These are phyloP conservation scores for Tetragonisca angustula DNA, from an alignment of 2,888 invertebrate species.

Conservation along the genomic window DNA sequence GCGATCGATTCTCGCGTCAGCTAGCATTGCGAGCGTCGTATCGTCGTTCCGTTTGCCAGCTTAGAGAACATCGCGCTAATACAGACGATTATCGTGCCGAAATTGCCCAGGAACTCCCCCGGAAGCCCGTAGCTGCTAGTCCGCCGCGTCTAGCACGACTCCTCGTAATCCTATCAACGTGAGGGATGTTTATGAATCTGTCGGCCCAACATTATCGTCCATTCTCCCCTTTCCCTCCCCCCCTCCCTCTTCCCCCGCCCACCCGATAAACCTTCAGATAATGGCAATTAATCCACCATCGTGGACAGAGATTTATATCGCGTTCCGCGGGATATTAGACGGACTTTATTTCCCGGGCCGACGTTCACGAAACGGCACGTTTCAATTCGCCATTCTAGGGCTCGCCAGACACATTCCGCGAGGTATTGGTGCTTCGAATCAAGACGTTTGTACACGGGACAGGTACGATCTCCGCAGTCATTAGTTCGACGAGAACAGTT, in stretches of 20 bases:
- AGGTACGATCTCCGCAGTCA: constrained; percentile 25
- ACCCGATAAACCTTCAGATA: constrained; percentile 16
- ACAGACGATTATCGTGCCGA: constrained; percentile 66
- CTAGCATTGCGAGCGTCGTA: constrained; percentile 22
- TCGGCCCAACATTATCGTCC: constrained; percentile 39
- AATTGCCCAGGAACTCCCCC: constrained; percentile 58
- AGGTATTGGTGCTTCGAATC: constrained; percentile 17
- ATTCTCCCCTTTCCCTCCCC: too few relatives aligned
- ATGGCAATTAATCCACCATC: constrained; percentile 3
- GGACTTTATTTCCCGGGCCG: neutral
- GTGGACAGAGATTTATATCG: neutral
- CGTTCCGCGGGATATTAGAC: neutral
- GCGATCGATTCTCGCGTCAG: constrained; percentile 53
- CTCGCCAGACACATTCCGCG: neutral
- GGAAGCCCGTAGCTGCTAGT: constrained; percentile 3
- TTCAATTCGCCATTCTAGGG: neutral
- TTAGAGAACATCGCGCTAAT: constrained; percentile 62
- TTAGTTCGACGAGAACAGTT: constrained; percentile 40
- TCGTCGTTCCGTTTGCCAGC: constrained; percentile 60
- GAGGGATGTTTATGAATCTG: constrained; percentile 62
- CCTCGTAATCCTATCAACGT: constrained; percentile 65
- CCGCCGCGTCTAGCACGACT: constrained; percentile 28
- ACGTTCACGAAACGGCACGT: neutral
- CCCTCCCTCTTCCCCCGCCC: too few relatives aligned
- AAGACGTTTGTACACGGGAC: constrained; percentile 43